Evolutionary conservation across 2,888 invertebrate species (phyloP).

Genomic region (Priocnemis perturbator): DNA sequence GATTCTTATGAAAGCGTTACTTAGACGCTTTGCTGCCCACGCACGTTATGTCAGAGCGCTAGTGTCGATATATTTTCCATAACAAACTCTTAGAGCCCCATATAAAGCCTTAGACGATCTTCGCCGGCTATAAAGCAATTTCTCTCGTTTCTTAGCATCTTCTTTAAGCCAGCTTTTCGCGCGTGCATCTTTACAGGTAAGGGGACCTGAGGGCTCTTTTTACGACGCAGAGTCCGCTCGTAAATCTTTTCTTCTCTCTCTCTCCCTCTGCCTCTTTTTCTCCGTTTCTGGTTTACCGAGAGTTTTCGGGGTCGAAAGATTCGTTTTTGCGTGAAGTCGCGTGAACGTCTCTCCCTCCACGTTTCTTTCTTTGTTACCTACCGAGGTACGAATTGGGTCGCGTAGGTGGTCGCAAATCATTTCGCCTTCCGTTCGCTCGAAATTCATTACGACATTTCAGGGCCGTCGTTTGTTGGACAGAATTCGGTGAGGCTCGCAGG

Average conservation of each 20-base stretch:
- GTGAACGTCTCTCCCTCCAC: not conserved
- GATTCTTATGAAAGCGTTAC: too few species aligned
- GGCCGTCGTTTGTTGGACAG: not conserved
- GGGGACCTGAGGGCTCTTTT: not conserved
- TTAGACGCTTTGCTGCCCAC: too few species aligned
- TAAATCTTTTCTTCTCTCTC: not conserved
- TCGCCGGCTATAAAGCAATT: not conserved
- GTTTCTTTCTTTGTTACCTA: constrained; percentile 2
- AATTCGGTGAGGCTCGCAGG: not conserved
- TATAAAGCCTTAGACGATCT: too few species aligned
- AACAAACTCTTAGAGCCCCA: too few species aligned
- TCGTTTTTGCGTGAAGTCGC: constrained; percentile 3
- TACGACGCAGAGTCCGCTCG: not conserved
- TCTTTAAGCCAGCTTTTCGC: not conserved
- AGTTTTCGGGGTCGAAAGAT: not conserved
- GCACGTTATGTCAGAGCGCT: too few species aligned
- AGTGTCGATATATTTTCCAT: too few species aligned
- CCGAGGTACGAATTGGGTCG: not conserved
- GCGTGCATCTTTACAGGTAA: not conserved
- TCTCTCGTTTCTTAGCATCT: not conserved
- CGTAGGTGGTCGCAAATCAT: constrained; percentile 10
- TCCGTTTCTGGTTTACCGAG: not conserved
- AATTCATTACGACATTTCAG: constrained; percentile 23
- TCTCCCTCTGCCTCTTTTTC: not conserved
- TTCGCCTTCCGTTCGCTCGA: constrained; percentile 4